Conservation (phyloP, 2,113 vertebrate species). For the Hystrix cristata region DNA sequence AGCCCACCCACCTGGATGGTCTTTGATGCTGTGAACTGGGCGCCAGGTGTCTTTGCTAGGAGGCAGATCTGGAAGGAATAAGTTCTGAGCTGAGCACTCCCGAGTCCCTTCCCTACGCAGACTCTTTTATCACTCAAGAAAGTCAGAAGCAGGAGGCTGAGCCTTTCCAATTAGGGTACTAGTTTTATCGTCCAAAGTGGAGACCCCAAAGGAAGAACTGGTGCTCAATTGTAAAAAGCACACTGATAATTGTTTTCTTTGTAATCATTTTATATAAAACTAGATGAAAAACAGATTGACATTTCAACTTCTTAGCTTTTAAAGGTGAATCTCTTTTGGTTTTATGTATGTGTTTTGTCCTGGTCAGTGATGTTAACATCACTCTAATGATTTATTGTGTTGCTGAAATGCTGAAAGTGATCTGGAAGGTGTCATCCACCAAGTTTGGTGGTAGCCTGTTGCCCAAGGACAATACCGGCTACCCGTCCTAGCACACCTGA, state of each 20-base stretch:
- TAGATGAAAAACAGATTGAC: neutral
- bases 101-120: too few species aligned
- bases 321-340: slow-evolving; percentile 1
- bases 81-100: too few species aligned
- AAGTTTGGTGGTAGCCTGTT: neutral
- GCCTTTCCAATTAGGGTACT: neutral
- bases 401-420: neutral
- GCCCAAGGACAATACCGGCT: neutral
- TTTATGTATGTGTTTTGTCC: neutral
- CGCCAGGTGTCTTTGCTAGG: neutral
- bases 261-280: slow-evolving; percentile 3
- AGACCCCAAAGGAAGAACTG: neutral
- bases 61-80: neutral
- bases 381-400: neutral
- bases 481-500: neutral
- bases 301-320: neutral
- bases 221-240: neutral
- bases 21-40: neutral
- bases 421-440: neutral
- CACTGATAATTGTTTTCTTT: neutral
- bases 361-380: slow-evolving; percentile 8
- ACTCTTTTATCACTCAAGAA: neutral
- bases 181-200: neutral
- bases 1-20: neutral
- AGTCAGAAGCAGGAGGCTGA: neutral